phyloP scores from a whole-genome alignment of 2,113 vertebrate species.

The Heptranchias perlo region DNA sequence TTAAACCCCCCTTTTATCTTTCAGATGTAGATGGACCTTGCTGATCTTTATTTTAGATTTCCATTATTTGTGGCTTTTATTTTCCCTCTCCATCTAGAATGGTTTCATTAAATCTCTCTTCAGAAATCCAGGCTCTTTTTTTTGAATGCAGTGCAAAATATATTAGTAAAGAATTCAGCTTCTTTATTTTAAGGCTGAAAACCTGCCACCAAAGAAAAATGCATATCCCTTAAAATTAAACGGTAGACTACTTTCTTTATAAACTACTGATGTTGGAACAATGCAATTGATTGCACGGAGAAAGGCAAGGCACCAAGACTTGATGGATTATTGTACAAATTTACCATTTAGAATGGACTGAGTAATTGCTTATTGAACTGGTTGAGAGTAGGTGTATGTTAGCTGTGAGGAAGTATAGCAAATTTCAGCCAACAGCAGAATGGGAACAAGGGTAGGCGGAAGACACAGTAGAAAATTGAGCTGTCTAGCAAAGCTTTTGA shows the following conservation, averaged over 20 bases:
- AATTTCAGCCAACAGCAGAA: neutral
- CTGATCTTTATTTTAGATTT: neutral
- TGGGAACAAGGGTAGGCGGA: neutral
- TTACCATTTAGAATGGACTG: neutral
- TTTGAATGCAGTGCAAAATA: neutral
- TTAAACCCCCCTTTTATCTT: neutral
- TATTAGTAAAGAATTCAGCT: neutral
- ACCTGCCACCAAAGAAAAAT: neutral
- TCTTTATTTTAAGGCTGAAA: neutral
- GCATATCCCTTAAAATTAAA: neutral
- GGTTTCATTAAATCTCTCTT: neutral
- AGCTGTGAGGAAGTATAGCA: neutral
- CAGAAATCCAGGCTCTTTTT: neutral
- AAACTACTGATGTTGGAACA: constrained; percentile 5
- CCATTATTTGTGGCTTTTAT: neutral
- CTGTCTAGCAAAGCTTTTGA: neutral
- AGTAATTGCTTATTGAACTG: constrained; percentile 20
- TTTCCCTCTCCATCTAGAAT: neutral
- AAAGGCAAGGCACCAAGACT: neutral
- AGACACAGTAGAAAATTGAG: neutral
- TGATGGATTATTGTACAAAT: neutral
- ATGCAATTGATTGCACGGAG: constrained; percentile 2
- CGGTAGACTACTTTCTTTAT: neutral
- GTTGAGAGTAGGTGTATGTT: neutral
- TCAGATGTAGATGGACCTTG: neutral